Base-by-base conservation (phyloP, 30 jellyfish, hydroid and myxozoan genomes). In the Aurelia aurita region DNA sequence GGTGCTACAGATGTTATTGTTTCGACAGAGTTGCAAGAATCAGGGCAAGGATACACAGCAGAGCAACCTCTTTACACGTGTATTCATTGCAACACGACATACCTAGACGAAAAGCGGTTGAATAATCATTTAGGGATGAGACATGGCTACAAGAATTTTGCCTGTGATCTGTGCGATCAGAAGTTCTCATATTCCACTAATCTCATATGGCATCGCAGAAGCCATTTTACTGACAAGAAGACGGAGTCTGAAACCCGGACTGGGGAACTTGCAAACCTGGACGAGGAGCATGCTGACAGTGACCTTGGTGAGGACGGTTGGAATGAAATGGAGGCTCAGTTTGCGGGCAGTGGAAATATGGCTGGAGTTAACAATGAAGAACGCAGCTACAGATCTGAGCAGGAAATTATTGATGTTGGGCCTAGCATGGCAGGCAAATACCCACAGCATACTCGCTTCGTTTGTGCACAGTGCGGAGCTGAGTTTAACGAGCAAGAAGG, bases 111-210 rank as follows among this genome's bases (percentile, higher is more conserved):
- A 54, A 91, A 91, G 89, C 92, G 89, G 57, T 86, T 91, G 83
- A 79, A 81, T 22, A 91, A 91, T 49, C 98, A 91, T 57, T 79
- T 85, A 46, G 98, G 98, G 1, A 81, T 55, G 79, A 70, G 78
- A 26, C 98, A 91, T 49, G 94, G 94, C 18, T 85, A 77, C 85
- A 91, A 91, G 85, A 80, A 77, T 25, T 91, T 91, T 55, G 74
- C 80, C 3, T 91, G 98, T 44, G 87, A 86, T 27, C 87, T 91
- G 5, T 91, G 98, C 64, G 80, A 65, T 23, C 72, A 57, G 60
- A 79, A 63, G 64, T 86, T 85, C 69, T 59, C 89, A 6, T 91
- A 85, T 43, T 91, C 98, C 35, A 91, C 96, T 6, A 95, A 86
- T 19, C 80, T 91, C 29, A 86, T 91, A 15, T 83, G 92, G 96